phyloP scores from a whole-genome alignment of 2,113 vertebrate species.

The Nematolebias whitei region DNA sequence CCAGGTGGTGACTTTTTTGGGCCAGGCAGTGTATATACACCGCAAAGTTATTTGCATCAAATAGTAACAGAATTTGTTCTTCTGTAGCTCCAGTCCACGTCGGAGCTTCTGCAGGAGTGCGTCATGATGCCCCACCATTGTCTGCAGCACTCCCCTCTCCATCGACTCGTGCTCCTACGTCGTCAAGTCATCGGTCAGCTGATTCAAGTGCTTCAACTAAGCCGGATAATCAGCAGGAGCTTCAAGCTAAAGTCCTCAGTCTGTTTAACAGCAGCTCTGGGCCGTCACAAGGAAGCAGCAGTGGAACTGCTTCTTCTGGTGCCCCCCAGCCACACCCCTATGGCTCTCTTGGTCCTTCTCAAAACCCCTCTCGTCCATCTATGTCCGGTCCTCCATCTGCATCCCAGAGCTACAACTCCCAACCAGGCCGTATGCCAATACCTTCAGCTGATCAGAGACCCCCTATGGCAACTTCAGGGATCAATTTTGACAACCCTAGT shows the following conservation, averaged over 20 bases:
- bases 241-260: slow-evolving; percentile 98
- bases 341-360: slow-evolving; percentile 59
- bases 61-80: background rate
- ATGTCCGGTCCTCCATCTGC: slow-evolving; percentile 62
- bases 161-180: slow-evolving; percentile 19
- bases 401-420: slow-evolving; percentile 70
- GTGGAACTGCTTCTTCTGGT: background rate
- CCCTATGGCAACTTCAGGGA: slow-evolving; percentile 80
- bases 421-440: slow-evolving; percentile 75
- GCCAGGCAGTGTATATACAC: no score
- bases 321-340: slow-evolving; percentile 79
- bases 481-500: slow-evolving; percentile 98
- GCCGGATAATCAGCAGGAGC: slow-evolving; percentile 89
- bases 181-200: slow-evolving; percentile 49
- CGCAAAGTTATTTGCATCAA: no score
- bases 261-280: slow-evolving; percentile 89
- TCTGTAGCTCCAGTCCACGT: slow-evolving; percentile 41
- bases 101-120: slow-evolving; percentile 29
- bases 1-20: no score
- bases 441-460: slow-evolving; percentile 78
- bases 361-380: slow-evolving; percentile 71
- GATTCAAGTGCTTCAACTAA: slow-evolving; percentile 58
- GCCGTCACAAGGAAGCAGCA: background rate
- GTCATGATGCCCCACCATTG: slow-evolving; percentile 12
- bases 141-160: slow-evolving; percentile 34